Base-by-base conservation (phyloP, 35 echinoderm and acorn worm species). In the Ophioderma brevispina region DNA sequence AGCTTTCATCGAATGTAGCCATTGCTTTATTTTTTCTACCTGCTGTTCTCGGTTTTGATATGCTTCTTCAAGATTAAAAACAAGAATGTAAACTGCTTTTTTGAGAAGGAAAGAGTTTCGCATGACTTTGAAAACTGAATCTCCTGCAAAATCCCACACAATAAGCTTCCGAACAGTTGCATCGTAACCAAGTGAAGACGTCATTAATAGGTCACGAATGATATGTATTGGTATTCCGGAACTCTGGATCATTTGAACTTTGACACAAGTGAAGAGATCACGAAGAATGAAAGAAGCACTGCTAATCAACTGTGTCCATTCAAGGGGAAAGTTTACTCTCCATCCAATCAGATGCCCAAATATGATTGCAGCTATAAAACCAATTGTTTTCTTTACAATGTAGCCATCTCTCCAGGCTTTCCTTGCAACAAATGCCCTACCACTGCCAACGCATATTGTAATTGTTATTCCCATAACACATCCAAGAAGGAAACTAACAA, bases 101-200 rank as follows among this genome's bases (percentile, higher is more conserved):
- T 34, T 37, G 19, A 55, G 55, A 30, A 52, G 35, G 32, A 85
- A 85, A 35, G 70, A 85, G 10, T 85, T 49, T 33, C 70, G 83
- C 83, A 85, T 85, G 43, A 59, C 36, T 32, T 64, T 31, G 37
- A 64, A 85, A 36, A 64, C n/a, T 35, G 49, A 64, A 37, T 85
- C 83, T n/a, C 83, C 83, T 36, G 83, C 83, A 85, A 64, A 64
- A 55, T 85, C 83, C 83, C 83, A 85, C 5, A 85, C 52, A 64
- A 64, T 34, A 32, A 85, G 46, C 83, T 85, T 85, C 35, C 63
- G 28, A 17, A 36, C 63, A 19, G 63, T 59, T 64, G 83, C 46
- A 13, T 85, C 63, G 30, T 64, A 23, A 36, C 37, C 32, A 18
- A 5, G 39, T 31, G 52, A 10, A 23, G 83, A 59, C 21, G 36